These are phyloP conservation scores for Sarcophilus harrisii DNA, from an alignment of 2,797 vertebrate genomes.

Conservation along the genomic window DNA sequence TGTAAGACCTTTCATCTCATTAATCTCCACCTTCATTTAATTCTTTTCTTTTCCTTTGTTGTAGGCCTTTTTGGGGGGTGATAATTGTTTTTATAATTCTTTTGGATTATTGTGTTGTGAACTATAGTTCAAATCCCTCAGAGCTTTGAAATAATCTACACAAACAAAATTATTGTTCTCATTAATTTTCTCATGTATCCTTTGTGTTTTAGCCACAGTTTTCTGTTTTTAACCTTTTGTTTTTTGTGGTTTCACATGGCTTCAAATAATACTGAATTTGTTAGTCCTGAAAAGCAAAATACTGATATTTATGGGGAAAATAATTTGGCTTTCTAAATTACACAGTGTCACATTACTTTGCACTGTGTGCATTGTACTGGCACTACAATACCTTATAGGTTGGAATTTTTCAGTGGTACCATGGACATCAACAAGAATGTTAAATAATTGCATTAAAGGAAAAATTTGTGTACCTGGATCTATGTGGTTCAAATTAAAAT, in stretches of 20 bases:
- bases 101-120: neutral
- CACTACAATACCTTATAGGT: slow-evolving; percentile 32
- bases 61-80: neutral
- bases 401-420: slow-evolving; percentile 22
- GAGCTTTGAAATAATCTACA: neutral
- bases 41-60: neutral
- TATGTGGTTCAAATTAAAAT: neutral
- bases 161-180: slow-evolving; percentile 1
- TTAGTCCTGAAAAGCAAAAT: slow-evolving; percentile 31
- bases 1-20: neutral
- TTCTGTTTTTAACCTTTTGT: slow-evolving; percentile 5
- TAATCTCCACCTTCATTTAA: neutral
- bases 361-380: neutral
- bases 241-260: neutral
- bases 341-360: neutral
- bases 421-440: slow-evolving; percentile 7
- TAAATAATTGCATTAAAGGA: slow-evolving; percentile 29
- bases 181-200: neutral
- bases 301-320: neutral
- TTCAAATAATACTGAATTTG: neutral
- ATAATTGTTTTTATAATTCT: neutral
- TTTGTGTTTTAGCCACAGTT: slow-evolving; percentile 8
- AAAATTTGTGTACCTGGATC: slow-evolving; percentile 15
- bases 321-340: slow-evolving; percentile 48
- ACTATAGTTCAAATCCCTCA: neutral